Percentiles rank a stretch among this genome's conserved stretches.
phyloP scores from a whole-genome alignment of 2,797 vertebrate genomes.

The Sebastes trivittatus region DNA sequence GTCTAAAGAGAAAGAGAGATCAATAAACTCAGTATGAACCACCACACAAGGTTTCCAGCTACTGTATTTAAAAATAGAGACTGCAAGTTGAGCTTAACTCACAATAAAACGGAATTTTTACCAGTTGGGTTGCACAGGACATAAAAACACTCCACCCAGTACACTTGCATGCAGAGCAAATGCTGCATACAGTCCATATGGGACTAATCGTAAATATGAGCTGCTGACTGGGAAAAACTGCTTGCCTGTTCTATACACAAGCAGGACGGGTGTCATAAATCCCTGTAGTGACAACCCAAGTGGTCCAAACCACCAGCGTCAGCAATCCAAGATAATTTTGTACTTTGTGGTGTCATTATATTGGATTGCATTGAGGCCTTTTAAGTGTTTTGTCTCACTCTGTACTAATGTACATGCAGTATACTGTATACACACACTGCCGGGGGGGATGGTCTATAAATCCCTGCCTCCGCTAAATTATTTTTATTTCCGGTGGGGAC shows the following conservation, averaged over 20 bases:
- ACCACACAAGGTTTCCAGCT: conserved; percentile 1
- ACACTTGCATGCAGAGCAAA: conserved; percentile 20
- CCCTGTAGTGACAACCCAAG: not conserved
- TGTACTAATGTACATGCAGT: not conserved
- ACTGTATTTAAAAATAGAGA: conserved; percentile 29
- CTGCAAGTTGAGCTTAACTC: not conserved
- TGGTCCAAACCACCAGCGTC: conserved; percentile 6
- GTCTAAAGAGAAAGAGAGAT: conserved; percentile 53
- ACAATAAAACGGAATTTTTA: not conserved
- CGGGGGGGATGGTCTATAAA: no score
- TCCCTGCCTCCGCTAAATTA: no score
- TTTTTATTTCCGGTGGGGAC: no score
- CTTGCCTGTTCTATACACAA: conserved; percentile 14
- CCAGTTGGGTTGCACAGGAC: not conserved
- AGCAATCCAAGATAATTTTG: not conserved
- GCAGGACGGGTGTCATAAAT: conserved; percentile 32
- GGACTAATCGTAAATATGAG: conserved; percentile 34
- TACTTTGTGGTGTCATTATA: not conserved
- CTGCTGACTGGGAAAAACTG: conserved; percentile 27
- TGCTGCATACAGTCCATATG: conserved; percentile 22
- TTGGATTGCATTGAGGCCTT: not conserved
- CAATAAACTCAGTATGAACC: conserved; percentile 17
- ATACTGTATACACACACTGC: not conserved
- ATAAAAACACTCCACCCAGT: not conserved
- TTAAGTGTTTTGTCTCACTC: not conserved